phyloP scores from a whole-genome alignment of 1,140 invertebrate genomes.

The Acyrthosiphon pisum region DNA sequence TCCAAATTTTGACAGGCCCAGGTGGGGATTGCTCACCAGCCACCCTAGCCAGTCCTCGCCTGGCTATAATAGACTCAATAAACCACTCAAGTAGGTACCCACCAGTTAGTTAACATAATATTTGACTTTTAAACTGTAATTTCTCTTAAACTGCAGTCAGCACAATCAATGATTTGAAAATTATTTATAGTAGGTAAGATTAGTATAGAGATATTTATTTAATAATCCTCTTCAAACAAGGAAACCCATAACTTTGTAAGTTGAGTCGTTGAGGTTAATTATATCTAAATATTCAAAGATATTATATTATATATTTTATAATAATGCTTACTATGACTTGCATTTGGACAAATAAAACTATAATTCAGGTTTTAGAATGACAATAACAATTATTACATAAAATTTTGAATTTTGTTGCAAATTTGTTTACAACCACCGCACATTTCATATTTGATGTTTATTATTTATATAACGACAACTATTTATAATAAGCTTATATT shows the following conservation, averaged over 20 bases:
- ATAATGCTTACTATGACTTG: neutral
- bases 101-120: neutral
- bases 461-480: too few species aligned
- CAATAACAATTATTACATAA: neutral
- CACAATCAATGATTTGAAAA: too few species aligned
- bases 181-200: neutral
- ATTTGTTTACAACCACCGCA: neutral
- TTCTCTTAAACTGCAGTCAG: neutral
- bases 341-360: neutral
- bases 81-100: neutral
- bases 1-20: too few species aligned
- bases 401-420: neutral
- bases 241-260: too few species aligned
- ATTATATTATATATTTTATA: neutral
- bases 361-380: neutral
- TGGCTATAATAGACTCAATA: neutral
- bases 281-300: neutral
- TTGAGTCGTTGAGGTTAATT: neutral
- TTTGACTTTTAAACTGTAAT: neutral
- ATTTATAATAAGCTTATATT: too few species aligned
- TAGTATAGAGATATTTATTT: neutral
- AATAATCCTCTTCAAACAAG: neutral
- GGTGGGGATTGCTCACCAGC: too few species aligned
- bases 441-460: neutral
- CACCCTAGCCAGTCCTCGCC: too few species aligned